Conservation (phyloP, 2,888 invertebrate genomes). For the Hypselothyrea guttata region DNA sequence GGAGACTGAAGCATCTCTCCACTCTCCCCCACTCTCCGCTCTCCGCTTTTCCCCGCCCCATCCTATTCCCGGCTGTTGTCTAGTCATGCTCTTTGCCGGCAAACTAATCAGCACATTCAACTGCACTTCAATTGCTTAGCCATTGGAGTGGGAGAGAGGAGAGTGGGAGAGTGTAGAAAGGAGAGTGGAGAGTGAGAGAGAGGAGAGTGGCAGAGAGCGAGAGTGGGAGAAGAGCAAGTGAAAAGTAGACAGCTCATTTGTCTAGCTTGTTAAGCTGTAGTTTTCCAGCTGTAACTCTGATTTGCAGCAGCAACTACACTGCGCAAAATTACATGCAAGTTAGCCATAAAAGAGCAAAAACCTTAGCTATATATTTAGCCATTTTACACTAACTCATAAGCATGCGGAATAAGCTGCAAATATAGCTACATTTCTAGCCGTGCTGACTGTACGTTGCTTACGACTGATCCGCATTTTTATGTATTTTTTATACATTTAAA, state of each 20-base stretch:
- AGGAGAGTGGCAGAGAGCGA: not conserved
- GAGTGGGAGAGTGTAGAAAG: too few relatives aligned
- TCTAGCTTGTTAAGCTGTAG: constrained; percentile 10
- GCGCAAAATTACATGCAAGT: too few relatives aligned
- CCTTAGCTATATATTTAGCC: too few relatives aligned
- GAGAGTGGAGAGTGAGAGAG: not conserved
- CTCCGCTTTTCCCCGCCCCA: too few relatives aligned
- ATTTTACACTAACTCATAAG: too few relatives aligned
- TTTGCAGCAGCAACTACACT: constrained; percentile 1
- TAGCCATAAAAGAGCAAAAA: too few relatives aligned
- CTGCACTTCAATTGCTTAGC: constrained; percentile 22
- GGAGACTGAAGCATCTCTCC: not conserved
- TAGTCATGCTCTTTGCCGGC: constrained; percentile 26
- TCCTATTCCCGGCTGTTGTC: too few relatives aligned
- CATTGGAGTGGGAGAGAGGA: not conserved
- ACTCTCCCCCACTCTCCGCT: not conserved
- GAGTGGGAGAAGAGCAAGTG: not conserved
- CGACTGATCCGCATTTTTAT: too few relatives aligned
- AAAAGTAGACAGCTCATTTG: constrained; percentile 35
- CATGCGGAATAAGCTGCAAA: too few relatives aligned
- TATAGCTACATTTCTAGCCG: too few relatives aligned
- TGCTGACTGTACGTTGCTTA: too few relatives aligned
- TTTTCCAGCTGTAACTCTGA: constrained; percentile 4
- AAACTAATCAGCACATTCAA: constrained; percentile 50
- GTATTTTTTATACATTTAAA: too few relatives aligned